Evolutionary conservation across 2,113 vertebrate genomes (phyloP), one percentile per base, ranked within the genome.

Genomic region (Pavo muticus): DNA sequence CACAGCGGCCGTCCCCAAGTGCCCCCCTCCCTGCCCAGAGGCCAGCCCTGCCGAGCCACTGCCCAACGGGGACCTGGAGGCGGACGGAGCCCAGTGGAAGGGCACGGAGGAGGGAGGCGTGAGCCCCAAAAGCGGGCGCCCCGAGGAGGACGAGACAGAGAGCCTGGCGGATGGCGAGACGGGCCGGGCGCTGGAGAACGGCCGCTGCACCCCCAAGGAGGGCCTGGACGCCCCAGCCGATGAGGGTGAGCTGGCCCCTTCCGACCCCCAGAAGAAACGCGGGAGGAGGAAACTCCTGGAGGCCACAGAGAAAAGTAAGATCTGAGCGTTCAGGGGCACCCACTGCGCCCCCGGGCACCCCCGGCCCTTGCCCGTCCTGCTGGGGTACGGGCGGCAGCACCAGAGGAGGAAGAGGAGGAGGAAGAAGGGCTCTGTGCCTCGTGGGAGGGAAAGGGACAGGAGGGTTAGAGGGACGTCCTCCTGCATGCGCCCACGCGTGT

Each of bases 11-110:
- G 92, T 97, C 79, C 98, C 98, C 95, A 98, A 98, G 97, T 98
- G 97, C 96, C 98, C 97, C 63, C 84, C 97, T 10, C 94, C 97
- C 54, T 96, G 97, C 94, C 96, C 97, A 25, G 98, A 98, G 91
- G 97, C 98, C 73, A 97, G 97, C 90, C 91, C 98, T 14, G 95
- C 97, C 70, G 98, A 98, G 72, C 98, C 97, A 75, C 96, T 98
- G 97, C 98, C 98, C 97, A 99, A 99, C 25, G 99, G 99, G 77
- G 98, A 99, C 94, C 96, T 97, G 97, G 98, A 98, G 87, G 98
- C 96, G 87, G 98, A 97, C 71, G 81, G 87, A 32, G 93, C 91
- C 35, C 97, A 96, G 78, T 94, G 87, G 79, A 96, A 95, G 73
- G 92, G 84, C 3, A 95, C 95, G 2, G 98, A 99, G 94, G 98